phyloP scores from a whole-genome alignment of 2,888 invertebrate genomes.

The Phytoseiulus persimilis region DNA sequence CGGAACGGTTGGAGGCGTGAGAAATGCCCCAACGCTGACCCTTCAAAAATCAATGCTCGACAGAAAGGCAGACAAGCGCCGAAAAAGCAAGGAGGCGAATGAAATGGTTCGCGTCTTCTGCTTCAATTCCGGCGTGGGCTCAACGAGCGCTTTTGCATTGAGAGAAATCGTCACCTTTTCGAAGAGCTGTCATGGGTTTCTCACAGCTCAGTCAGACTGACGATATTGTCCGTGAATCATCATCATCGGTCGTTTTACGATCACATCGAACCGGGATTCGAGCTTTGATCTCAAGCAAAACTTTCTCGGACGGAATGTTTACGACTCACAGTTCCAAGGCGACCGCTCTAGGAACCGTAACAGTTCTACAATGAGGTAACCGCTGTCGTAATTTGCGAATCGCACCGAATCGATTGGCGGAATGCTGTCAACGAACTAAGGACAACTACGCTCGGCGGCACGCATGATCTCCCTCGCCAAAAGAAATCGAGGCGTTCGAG shows the following conservation, averaged over 20 bases:
- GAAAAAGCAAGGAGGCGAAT: not conserved
- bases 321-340: not conserved
- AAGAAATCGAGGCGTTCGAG: not conserved
- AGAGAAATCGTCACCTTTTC: not conserved
- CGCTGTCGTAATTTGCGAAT: not conserved
- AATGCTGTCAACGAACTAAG: too few species aligned
- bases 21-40: not conserved
- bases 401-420: not conserved
- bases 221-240: constrained; percentile 5
- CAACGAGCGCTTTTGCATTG: not conserved
- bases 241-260: not conserved
- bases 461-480: too few species aligned
- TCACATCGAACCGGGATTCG: not conserved
- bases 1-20: not conserved
- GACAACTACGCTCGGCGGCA: too few species aligned
- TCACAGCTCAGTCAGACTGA: not conserved
- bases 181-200: not conserved
- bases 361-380: not conserved
- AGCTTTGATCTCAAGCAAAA: not conserved
- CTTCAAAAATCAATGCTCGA: not conserved
- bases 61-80: not conserved
- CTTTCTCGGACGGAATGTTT: not conserved
- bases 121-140: not conserved
- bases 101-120: not conserved
- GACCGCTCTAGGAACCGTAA: not conserved